These are phyloP conservation scores for Panthera leo DNA, from an alignment of 2,113 vertebrate genomes.

Conservation along the genomic window DNA sequence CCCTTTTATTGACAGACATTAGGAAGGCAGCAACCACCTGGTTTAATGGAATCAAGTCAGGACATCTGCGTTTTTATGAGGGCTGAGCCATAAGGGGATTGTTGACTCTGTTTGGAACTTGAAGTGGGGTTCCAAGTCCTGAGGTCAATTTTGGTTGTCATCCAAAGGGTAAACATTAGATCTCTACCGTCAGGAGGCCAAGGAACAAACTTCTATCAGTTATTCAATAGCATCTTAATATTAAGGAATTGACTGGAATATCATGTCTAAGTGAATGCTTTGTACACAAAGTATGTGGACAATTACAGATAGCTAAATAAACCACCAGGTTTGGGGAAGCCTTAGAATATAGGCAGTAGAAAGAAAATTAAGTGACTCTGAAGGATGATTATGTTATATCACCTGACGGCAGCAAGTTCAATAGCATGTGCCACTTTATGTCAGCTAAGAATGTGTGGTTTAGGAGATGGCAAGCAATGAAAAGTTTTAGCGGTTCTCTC, in stretches of 20 bases:
- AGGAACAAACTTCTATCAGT: neutral
- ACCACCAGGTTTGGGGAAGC: neutral
- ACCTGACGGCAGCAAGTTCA: constrained; percentile 1
- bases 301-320: neutral
- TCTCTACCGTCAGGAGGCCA: neutral
- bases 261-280: neutral
- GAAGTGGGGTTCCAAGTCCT: neutral
- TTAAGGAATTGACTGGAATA: neutral
- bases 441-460: neutral
- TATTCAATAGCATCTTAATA: neutral
- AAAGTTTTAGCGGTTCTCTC: neutral
- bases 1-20: neutral
- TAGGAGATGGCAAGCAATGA: neutral
- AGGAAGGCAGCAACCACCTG: neutral
- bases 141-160: neutral
- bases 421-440: neutral
- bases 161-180: neutral
- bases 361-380: neutral
- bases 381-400: neutral
- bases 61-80: neutral
- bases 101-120: neutral
- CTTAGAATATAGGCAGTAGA: neutral
- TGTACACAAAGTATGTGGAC: neutral
- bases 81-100: neutral
- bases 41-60: neutral